Percentiles rank a stretch among this genome's conserved stretches.
These are phyloP conservation scores for Numenius phaeopus DNA, from an alignment of 2,797 vertebrate genomes.

Conservation along the genomic window DNA sequence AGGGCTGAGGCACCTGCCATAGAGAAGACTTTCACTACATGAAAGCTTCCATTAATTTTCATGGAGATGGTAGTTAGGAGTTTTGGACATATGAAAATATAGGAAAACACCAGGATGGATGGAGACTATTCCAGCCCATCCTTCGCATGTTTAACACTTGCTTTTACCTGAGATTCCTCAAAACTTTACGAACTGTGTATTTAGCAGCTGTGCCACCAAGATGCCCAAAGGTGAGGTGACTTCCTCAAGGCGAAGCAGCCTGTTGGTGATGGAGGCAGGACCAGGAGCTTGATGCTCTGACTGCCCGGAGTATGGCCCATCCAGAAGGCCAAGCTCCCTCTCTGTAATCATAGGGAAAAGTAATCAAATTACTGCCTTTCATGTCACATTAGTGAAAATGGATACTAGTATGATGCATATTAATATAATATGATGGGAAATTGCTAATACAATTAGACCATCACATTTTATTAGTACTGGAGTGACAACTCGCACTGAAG, in stretches of 20 bases:
- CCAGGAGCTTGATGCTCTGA: accelerated
- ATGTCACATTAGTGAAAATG: constrained; percentile 82
- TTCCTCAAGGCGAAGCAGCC: not conserved
- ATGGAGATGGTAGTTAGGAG: not conserved
- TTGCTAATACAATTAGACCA: constrained; percentile 86
- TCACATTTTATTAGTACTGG: constrained; percentile 81
- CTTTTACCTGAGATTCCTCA: not conserved
- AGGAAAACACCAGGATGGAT: not conserved
- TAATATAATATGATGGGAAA: constrained; percentile 84
- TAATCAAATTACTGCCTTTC: constrained; percentile 84
- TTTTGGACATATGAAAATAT: not conserved
- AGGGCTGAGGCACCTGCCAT: not conserved
- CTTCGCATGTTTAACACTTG: not conserved
- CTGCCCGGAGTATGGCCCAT: not conserved
- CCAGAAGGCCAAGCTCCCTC: constrained; percentile 40
- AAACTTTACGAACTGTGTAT: not conserved
- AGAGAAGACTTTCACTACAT: not conserved
- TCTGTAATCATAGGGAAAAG: constrained; percentile 68
- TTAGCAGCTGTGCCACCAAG: not conserved
- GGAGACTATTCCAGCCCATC: not conserved
- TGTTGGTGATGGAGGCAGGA: not conserved
- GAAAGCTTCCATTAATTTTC: not conserved
- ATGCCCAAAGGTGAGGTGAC: not conserved
- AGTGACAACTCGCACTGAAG: constrained; percentile 72
- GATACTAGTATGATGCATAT: constrained; percentile 81